Evolutionary conservation across 2,888 invertebrate species (phyloP).

Genomic region (Bursaphelenchus okinawaensis): DNA sequence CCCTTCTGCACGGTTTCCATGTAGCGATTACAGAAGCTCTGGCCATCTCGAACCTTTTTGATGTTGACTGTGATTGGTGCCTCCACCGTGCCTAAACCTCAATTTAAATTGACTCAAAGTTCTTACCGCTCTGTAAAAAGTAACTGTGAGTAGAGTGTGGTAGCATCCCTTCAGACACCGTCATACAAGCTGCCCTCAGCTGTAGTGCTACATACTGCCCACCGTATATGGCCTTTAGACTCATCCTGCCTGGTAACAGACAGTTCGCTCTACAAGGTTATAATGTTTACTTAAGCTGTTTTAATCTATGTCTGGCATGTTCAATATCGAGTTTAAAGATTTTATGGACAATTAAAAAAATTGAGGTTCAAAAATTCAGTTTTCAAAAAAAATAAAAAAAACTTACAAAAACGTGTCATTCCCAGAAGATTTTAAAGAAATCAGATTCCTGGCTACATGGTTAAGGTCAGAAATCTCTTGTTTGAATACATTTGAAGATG

Average conservation of each 20-base stretch:
- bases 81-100: conserved; percentile 22
- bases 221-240: conserved; percentile 24
- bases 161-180: conserved; percentile 50
- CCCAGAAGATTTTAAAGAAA: background rate
- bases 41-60: conserved; percentile 58
- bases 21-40: conserved; percentile 56
- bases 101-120: background rate
- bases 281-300: background rate
- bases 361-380: no score
- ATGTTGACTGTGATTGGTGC: conserved; percentile 58
- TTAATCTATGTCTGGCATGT: background rate
- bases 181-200: conserved; percentile 57
- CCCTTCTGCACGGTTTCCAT: conserved; percentile 59
- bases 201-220: conserved; percentile 56
- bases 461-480: background rate
- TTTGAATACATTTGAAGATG: background rate
- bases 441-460: background rate
- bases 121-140: conserved; percentile 59
- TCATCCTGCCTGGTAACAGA: conserved; percentile 20
- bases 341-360: no score
- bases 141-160: conserved; percentile 59
- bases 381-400: no score
- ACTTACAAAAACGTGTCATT: background rate
- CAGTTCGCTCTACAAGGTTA: conserved; percentile 12
- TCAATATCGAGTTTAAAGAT: background rate